Percentiles rank a stretch among this genome's conserved stretches.
Conservation (phyloP, 2,113 vertebrate genomes). For the Anarrhichthys ocellatus region DNA sequence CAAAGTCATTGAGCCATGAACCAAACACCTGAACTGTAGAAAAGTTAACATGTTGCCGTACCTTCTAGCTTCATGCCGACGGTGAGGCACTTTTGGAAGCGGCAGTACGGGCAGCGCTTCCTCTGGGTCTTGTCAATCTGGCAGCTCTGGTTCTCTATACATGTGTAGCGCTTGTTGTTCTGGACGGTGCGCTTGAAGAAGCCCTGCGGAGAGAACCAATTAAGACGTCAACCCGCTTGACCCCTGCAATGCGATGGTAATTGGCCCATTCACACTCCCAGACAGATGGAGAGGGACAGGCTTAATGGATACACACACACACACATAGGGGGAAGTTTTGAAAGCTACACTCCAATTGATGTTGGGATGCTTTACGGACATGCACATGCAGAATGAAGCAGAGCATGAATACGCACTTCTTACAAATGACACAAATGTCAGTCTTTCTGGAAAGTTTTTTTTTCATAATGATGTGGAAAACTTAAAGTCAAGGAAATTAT, state of each 20-base stretch:
- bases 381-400: slow-evolving; percentile 28
- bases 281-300: slow-evolving; percentile 74
- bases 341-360: slow-evolving; percentile 41
- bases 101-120: slow-evolving; percentile 98
- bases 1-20: not conserved
- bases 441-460: not conserved
- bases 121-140: slow-evolving; percentile 99
- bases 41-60: slow-evolving; percentile 76
- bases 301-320: slow-evolving; percentile 59
- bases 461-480: not conserved
- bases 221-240: slow-evolving; percentile 83
- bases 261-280: slow-evolving; percentile 78
- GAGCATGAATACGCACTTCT: not conserved
- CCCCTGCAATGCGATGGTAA: slow-evolving; percentile 78
- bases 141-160: slow-evolving; percentile 99
- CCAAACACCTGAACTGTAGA: slow-evolving; percentile 16
- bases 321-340: slow-evolving; percentile 47
- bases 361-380: slow-evolving; percentile 41
- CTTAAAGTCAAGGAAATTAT: not conserved
- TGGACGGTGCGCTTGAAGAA: slow-evolving; percentile 99
- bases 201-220: slow-evolving; percentile 89
- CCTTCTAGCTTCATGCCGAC: slow-evolving; percentile 99
- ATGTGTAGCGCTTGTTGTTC: slow-evolving; percentile 99
- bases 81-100: slow-evolving; percentile 98
- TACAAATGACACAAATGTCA: not conserved